phyloP scores from a whole-genome alignment of 2,888 invertebrate genomes.

The Netelia inedita region DNA sequence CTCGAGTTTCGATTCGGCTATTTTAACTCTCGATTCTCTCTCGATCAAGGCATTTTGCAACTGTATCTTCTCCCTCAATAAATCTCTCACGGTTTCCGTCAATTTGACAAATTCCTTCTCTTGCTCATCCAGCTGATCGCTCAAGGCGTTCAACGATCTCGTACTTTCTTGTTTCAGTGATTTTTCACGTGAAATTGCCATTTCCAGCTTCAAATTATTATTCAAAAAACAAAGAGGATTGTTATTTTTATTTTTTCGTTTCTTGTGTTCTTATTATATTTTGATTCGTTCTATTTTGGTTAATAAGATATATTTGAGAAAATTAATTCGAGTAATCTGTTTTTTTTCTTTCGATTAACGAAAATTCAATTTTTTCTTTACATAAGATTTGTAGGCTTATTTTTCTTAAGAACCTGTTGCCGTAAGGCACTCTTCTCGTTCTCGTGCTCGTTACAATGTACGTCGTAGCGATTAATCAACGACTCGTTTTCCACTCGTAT shows the following conservation, averaged over 20 bases:
- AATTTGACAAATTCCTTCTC: conserved; percentile 76
- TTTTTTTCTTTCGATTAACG: not conserved
- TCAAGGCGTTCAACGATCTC: conserved; percentile 73
- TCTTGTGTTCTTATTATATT: not conserved
- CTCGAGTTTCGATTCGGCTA: conserved; percentile 72
- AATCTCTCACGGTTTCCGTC: conserved; percentile 73
- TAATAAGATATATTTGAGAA: not conserved
- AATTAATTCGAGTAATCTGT: not conserved
- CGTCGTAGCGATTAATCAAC: conserved; percentile 69
- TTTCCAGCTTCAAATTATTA: conserved; percentile 42
- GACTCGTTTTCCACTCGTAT: conserved; percentile 72
- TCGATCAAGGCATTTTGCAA: conserved; percentile 74
- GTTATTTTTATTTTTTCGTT: not conserved
- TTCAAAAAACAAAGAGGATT: not conserved
- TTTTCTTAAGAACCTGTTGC: conserved; percentile 60
- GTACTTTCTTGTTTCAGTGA: conserved; percentile 68
- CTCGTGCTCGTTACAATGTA: conserved; percentile 65
- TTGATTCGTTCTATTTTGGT: not conserved
- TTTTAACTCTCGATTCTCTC: conserved; percentile 67
- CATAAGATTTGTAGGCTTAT: not conserved
- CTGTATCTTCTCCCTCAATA: conserved; percentile 75
- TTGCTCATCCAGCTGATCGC: conserved; percentile 74
- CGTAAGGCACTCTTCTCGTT: conserved; percentile 70
- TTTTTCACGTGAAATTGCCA: conserved; percentile 35
- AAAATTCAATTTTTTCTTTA: not conserved